Evolutionary conservation across 1,140 invertebrate genomes (phyloP).

Genomic region (Onthophagus taurus): DNA sequence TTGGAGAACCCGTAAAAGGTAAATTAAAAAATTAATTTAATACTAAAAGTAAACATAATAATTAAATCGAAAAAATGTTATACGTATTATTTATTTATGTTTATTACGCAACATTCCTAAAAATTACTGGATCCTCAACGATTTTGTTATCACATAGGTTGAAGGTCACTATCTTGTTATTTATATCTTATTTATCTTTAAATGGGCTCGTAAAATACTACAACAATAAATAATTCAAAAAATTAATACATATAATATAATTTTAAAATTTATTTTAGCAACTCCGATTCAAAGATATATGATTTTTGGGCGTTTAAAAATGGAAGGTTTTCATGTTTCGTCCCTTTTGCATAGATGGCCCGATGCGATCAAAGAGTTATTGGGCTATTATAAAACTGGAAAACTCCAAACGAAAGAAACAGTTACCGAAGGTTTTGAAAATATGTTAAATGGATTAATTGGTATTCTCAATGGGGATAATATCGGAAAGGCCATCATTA

Average conservation of each 20-base stretch:
- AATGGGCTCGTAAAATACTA: neutral
- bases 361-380: constrained; percentile 48
- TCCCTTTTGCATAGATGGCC: constrained; percentile 41
- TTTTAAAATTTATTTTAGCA: constrained; percentile 23
- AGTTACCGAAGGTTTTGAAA: constrained; percentile 52
- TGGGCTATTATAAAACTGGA: constrained; percentile 45
- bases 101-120: neutral
- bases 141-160: neutral
- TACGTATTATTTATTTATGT: neutral
- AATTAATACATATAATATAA: neutral
- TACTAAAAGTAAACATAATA: neutral
- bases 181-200: neutral
- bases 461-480: constrained; percentile 52
- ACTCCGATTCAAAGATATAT: constrained; percentile 44
- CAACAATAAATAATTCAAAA: neutral
- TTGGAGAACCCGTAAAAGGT: constrained; percentile 14
- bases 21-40: neutral
- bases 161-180: neutral
- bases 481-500: constrained; percentile 52
- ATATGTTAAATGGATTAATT: constrained; percentile 47
- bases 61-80: neutral
- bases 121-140: too few species aligned
- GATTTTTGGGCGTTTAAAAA: constrained; percentile 44
- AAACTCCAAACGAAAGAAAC: constrained; percentile 53
- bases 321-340: constrained; percentile 50